These are phyloP conservation scores for Pachliopta kotzebuea DNA, from an alignment of 2,888 invertebrate genomes.

Conservation along the genomic window DNA sequence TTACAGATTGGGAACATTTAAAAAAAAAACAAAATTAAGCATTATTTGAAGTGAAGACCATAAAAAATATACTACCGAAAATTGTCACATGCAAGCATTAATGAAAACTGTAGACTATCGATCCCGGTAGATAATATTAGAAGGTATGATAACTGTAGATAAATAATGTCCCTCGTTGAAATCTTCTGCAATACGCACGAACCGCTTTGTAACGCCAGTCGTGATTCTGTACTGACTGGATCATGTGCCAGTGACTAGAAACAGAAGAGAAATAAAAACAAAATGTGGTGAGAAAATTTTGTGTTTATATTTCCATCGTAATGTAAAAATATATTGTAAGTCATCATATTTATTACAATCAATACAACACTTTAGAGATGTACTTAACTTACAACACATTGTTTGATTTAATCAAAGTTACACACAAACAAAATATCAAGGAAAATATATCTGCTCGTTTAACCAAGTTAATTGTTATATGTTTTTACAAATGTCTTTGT, in stretches of 20 bases:
- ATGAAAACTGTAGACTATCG: slow-evolving; percentile 15
- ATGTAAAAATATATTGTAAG: not conserved
- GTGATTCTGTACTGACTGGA: slow-evolving; percentile 16
- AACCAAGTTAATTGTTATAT: not conserved
- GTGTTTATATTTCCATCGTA: slow-evolving; percentile 10
- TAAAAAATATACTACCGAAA: too few species aligned
- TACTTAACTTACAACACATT: not conserved
- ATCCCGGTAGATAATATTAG: slow-evolving; percentile 22
- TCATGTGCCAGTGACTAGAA: slow-evolving; percentile 16
- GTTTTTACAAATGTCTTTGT: not conserved
- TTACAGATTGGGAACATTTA: slow-evolving; percentile 1
- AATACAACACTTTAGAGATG: not conserved
- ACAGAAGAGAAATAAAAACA: slow-evolving; percentile 14
- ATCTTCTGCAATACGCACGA: slow-evolving; percentile 17
- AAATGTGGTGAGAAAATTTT: slow-evolving; percentile 33
- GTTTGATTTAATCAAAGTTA: not conserved
- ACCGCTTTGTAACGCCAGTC: slow-evolving; percentile 11
- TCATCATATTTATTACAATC: not conserved
- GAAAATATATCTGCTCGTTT: not conserved
- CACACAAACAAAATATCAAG: not conserved
- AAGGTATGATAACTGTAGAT: slow-evolving; percentile 23
- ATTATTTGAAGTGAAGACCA: too few species aligned
- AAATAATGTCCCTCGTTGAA: slow-evolving; percentile 15
- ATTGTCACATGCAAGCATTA: not conserved
- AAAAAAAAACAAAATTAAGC: slow-evolving; percentile 19